Percentiles rank a stretch among this genome's conserved stretches.
phyloP scores from a whole-genome alignment of 2,113 vertebrate genomes.

The Oreocharis arfaki region DNA sequence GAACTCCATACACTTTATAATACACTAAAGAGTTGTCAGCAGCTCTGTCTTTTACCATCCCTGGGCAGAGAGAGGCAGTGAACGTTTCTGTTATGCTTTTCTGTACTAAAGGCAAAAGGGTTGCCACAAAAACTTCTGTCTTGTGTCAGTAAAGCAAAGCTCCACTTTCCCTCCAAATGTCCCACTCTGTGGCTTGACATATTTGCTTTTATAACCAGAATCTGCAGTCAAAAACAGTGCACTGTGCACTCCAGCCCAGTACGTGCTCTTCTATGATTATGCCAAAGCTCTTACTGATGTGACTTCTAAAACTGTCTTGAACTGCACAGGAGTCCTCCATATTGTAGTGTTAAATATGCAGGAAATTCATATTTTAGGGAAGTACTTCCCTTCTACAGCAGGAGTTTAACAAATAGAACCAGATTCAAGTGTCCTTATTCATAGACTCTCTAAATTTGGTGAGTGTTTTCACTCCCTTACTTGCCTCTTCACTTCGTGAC shows the following conservation, averaged over 20 bases:
- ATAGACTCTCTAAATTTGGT: background rate
- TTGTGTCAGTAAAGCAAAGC: background rate
- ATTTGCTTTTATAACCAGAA: background rate
- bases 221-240: background rate
- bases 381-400: background rate
- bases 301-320: background rate
- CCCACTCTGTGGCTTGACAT: background rate
- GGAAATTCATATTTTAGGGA: background rate
- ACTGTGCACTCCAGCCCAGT: background rate
- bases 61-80: background rate
- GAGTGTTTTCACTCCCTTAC: background rate
- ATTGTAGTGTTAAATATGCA: background rate
- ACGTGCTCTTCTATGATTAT: background rate
- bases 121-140: background rate
- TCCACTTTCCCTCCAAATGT: background rate
- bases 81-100: background rate
- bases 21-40: background rate
- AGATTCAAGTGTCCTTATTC: background rate
- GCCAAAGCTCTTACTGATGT: background rate
- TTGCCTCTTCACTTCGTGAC: background rate
- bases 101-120: background rate
- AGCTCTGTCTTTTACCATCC: background rate
- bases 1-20: background rate
- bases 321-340: background rate
- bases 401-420: background rate